phyloP scores from a whole-genome alignment of 2,797 vertebrate genomes.

The Acropternis orthonyx region DNA sequence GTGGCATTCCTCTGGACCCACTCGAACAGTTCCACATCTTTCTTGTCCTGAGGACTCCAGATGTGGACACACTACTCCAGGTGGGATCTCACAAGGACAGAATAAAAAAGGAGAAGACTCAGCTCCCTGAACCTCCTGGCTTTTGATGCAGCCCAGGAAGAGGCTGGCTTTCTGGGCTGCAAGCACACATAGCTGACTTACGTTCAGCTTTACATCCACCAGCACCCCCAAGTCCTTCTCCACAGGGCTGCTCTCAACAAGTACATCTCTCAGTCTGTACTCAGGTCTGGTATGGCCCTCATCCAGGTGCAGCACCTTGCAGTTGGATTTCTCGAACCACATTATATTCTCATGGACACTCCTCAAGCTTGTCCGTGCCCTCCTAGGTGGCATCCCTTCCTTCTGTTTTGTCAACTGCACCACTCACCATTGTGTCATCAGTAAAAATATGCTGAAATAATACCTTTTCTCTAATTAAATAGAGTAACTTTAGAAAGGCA shows the following conservation, averaged over 20 bases:
- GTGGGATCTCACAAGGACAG: background rate
- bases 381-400: background rate
- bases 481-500: slow-evolving; percentile 9
- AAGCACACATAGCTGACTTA: background rate
- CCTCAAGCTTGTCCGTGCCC: background rate
- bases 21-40: background rate
- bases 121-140: too few relatives aligned
- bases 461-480: background rate
- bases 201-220: background rate
- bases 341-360: background rate
- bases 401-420: background rate
- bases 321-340: background rate
- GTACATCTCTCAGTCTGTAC: background rate
- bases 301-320: background rate
- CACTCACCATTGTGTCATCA: background rate
- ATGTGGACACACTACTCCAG: fast-evolving
- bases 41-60: background rate
- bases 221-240: background rate
- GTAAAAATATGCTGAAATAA: background rate
- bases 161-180: fast-evolving
- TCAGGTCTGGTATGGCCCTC: background rate
- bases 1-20: background rate
- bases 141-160: background rate
- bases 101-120: background rate
- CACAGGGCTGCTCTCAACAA: background rate